phyloP scores from a whole-genome alignment of 2,797 vertebrate genomes.

The Catostomus latipinnis region DNA sequence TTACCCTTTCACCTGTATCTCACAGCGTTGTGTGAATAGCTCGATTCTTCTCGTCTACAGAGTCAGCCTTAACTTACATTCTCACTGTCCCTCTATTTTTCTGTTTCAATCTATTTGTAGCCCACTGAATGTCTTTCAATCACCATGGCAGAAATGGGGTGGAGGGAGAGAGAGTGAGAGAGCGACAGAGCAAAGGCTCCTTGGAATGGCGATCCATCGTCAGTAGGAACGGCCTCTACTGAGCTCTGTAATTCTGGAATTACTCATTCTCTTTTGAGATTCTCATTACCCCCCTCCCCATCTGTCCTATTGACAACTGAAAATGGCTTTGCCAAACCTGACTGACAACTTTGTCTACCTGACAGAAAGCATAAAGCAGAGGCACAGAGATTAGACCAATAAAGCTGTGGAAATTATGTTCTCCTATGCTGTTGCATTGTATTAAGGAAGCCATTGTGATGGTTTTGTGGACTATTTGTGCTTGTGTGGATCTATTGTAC shows the following conservation, averaged over 20 bases:
- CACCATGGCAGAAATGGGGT: constrained; percentile 48
- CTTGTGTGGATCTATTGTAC: constrained; percentile 5
- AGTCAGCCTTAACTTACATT: constrained; percentile 48
- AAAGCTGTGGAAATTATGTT: constrained; percentile 78
- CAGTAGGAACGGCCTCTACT: constrained; percentile 79
- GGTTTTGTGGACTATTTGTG: background rate
- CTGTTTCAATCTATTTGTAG: constrained; percentile 49
- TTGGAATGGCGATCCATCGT: constrained; percentile 80
- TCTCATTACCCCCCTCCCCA: constrained; percentile 68
- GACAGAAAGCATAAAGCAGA: constrained; percentile 74
- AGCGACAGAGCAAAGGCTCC: constrained; percentile 26
- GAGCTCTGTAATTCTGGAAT: constrained; percentile 81
- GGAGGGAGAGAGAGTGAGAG: constrained; percentile 37
- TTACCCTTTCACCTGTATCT: constrained; percentile 47
- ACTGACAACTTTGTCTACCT: constrained; percentile 85
- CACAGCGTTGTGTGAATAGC: constrained; percentile 46
- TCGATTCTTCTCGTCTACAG: constrained; percentile 41
- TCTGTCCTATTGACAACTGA: constrained; percentile 78
- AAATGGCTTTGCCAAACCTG: constrained; percentile 81
- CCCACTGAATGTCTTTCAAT: constrained; percentile 53
- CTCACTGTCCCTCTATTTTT: constrained; percentile 39
- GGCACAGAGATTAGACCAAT: constrained; percentile 72
- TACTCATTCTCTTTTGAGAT: constrained; percentile 78
- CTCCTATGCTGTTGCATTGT: constrained; percentile 75
- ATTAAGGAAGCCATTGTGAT: constrained; percentile 71